Conservation (phyloP, 2,797 vertebrate species). For the Distichodus sexfasciatus region DNA sequence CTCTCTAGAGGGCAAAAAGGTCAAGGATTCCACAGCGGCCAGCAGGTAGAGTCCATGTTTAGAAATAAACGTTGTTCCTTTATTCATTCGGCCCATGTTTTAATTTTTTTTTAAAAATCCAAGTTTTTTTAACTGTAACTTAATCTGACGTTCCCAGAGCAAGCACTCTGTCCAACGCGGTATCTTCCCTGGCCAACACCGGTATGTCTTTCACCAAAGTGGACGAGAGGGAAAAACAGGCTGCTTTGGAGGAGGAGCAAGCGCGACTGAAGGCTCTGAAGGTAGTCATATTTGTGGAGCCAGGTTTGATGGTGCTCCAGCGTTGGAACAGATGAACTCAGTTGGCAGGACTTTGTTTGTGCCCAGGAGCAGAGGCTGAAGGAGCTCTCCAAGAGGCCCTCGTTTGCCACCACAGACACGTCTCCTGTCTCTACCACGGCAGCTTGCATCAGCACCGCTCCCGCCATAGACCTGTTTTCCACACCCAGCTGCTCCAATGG, state of each 20-base stretch:
- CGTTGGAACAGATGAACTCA: slow-evolving; percentile 3
- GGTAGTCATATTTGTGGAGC: slow-evolving; percentile 66
- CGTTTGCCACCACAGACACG: slow-evolving; percentile 91
- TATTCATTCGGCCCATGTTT: no score
- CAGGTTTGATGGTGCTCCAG: not conserved
- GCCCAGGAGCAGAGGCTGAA: slow-evolving; percentile 93
- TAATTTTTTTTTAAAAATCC: no score
- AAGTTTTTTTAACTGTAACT: not conserved
- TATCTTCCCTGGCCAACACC: slow-evolving; percentile 95
- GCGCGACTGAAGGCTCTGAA: slow-evolving; percentile 96
- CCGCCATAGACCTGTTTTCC: slow-evolving; percentile 96
- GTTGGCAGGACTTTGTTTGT: slow-evolving; percentile 8
- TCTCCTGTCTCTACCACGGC: slow-evolving; percentile 92
- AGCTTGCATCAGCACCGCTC: slow-evolving; percentile 90
- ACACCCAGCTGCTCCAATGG: slow-evolving; percentile 96
- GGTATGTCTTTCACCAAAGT: slow-evolving; percentile 98
- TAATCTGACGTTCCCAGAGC: slow-evolving; percentile 73
- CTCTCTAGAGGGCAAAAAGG: slow-evolving; percentile 99
- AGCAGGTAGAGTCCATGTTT: slow-evolving; percentile 81
- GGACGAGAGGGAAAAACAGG: slow-evolving; percentile 98
- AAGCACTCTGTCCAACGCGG: slow-evolving; percentile 96
- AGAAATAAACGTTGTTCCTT: no score
- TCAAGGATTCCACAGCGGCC: slow-evolving; percentile 97
- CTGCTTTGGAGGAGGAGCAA: slow-evolving; percentile 96
- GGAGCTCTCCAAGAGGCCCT: slow-evolving; percentile 96